Percentiles rank a stretch among this genome's conserved stretches.
Conservation (phyloP, 2,113 vertebrate species). For the Dryoscopus gambensis region DNA sequence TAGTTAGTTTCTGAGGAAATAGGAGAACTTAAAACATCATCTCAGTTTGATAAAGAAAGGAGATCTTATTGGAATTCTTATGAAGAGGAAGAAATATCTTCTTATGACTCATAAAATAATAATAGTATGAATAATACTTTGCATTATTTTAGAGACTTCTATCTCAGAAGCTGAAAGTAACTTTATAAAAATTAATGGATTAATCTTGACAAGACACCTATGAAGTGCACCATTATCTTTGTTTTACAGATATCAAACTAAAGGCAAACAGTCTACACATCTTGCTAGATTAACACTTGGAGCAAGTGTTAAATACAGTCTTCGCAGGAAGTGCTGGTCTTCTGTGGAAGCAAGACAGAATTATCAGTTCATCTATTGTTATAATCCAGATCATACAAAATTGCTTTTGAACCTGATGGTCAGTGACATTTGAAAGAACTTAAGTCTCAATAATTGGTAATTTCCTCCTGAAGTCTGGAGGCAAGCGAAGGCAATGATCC, state of each 20-base stretch:
- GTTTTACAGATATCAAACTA: not conserved
- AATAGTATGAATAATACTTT: constrained; percentile 44
- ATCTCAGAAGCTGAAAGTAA: constrained; percentile 1
- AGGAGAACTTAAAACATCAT: not conserved
- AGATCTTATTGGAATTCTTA: constrained; percentile 29
- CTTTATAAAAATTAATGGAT: constrained; percentile 33
- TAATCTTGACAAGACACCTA: not conserved
- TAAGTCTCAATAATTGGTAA: not conserved
- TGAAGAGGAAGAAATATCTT: not conserved
- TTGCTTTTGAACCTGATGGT: not conserved
- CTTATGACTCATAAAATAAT: constrained; percentile 51
- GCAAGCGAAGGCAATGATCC: not conserved
- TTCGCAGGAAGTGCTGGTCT: not conserved
- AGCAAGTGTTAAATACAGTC: not conserved
- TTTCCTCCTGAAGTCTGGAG: not conserved
- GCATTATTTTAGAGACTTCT: constrained; percentile 12
- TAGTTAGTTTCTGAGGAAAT: not conserved
- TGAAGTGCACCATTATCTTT: not conserved
- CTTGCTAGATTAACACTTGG: not conserved
- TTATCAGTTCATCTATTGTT: not conserved
- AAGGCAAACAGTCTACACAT: not conserved
- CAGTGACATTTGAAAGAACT: not conserved
- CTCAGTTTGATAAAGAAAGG: not conserved
- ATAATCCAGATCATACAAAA: not conserved
- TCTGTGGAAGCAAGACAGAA: not conserved